Conservation (phyloP, 2,888 invertebrate genomes). For the Coelogynopora nodosa region DNA sequence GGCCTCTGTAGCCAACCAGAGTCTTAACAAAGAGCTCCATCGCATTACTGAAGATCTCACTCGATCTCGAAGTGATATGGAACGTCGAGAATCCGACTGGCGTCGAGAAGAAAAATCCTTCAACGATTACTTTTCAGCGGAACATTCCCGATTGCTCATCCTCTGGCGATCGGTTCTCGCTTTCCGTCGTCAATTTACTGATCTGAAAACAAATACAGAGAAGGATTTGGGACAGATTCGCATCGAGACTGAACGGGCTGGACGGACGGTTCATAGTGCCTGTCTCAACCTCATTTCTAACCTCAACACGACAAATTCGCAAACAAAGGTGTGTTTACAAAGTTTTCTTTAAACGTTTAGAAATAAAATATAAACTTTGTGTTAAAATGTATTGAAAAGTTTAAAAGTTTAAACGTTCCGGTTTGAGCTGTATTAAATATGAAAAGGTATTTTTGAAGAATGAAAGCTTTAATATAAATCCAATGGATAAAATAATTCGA, state of each 20-base stretch:
- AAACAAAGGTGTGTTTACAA: background rate
- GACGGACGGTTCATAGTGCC: constrained; percentile 73
- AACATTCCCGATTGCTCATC: constrained; percentile 80
- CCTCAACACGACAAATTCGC: background rate
- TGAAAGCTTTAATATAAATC: too few species aligned
- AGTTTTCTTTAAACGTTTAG: too few species aligned
- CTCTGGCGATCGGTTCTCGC: constrained; percentile 79
- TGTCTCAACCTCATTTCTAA: constrained; percentile 64
- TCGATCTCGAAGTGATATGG: background rate
- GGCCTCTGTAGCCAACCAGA: background rate
- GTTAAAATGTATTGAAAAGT: too few species aligned
- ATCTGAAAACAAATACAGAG: background rate
- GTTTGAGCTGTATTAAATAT: too few species aligned
- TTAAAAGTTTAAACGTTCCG: too few species aligned
- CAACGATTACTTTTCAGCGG: constrained; percentile 88
- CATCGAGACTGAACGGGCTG: constrained; percentile 66
- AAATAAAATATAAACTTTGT: too few species aligned
- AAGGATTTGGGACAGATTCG: constrained; percentile 59
- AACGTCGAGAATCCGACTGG: constrained; percentile 81
- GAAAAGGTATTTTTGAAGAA: too few species aligned
- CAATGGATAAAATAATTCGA: too few species aligned
- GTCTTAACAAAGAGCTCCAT: background rate
- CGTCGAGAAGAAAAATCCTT: constrained; percentile 88
- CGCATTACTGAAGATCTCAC: background rate
- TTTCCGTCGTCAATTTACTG: background rate